Percentiles rank a stretch among this genome's conserved stretches.
Conservation (phyloP, 2,888 invertebrate species). For the Salpingus planirostris region DNA sequence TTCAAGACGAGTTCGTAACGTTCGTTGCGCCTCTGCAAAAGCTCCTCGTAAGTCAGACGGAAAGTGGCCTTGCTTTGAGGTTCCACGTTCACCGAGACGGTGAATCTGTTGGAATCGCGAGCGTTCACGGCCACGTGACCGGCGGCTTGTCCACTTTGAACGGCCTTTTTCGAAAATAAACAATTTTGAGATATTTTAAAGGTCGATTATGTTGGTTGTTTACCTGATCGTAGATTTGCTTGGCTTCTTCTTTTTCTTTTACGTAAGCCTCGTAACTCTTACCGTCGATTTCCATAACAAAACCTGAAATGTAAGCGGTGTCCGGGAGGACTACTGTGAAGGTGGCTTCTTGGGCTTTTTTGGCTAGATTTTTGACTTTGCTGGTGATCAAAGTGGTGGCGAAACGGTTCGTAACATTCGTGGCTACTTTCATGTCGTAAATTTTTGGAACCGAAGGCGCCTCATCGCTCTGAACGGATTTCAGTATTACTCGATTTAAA, state of each 20-base stretch:
- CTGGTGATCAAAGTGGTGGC: constrained; percentile 57
- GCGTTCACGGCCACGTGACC: constrained; percentile 56
- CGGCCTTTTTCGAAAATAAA: too few species aligned
- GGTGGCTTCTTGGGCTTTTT: constrained; percentile 51
- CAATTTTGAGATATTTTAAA: too few species aligned
- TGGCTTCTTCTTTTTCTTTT: constrained; percentile 56
- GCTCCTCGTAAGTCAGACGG: constrained; percentile 64
- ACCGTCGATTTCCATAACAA: constrained; percentile 57
- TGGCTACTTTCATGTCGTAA: constrained; percentile 52
- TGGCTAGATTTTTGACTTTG: constrained; percentile 53
- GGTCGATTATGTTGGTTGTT: too few species aligned
- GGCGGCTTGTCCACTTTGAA: constrained; percentile 50
- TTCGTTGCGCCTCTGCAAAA: constrained; percentile 53
- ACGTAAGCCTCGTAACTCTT: constrained; percentile 57
- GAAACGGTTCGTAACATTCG: constrained; percentile 56
- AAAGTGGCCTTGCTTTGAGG: constrained; percentile 54
- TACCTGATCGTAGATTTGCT: constrained; percentile 41
- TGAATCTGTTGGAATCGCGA: constrained; percentile 62
- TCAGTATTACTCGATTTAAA: too few species aligned
- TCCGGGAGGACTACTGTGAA: constrained; percentile 61
- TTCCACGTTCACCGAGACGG: constrained; percentile 59
- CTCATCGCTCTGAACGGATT: too few species aligned
- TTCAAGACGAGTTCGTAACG: constrained; percentile 62
- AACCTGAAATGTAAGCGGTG: constrained; percentile 61
- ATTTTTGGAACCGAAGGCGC: constrained; percentile 39